Evolutionary conservation across 2,888 invertebrate species (phyloP), one percentile per base, ranked within the genome.

Genomic region (Phasia obesa): DNA sequence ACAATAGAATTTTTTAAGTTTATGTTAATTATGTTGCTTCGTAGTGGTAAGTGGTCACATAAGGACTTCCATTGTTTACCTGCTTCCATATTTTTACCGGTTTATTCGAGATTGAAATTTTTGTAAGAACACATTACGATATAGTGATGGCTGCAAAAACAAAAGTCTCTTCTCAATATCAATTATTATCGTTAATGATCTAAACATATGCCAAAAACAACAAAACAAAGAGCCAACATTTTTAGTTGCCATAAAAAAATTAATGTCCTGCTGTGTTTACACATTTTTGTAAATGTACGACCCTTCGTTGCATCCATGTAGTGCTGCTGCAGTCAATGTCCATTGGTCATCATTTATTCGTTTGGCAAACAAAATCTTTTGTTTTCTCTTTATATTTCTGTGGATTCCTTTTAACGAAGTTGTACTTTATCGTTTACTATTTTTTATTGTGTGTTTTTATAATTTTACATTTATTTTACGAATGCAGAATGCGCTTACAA

Each of bases 201-300:
- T 4, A 64, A 71, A 78, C 71, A 73, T 73, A 73, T 79, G 71
- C 71, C 79, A 65, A 59, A 67, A 55, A 17, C 9, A 51, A 49
- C 27, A 44, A 65, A 27, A 51, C 49, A 19, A 69, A 80, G 57
- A 17, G 44, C 6, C 21, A 35, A 38, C 38, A 2, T 35, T 59
- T 65, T 13, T 21, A 59, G 19, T 17, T 53, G 59, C 27, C 69
- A 25, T 62, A 67, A 60, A 76, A 75, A 77, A 73, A 71, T 67
- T 53, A 81, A 73, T 73, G 73, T 81, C 81, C 81, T 62, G 81
- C 81, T 81, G 81, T 7, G 81, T 69, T 55, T 42, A 64, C 55
- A 78, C 64, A 78, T 78, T 55, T 70, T 31, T n/a, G n/a, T 17
- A 23, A 35, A 55, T 17, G 17, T 31, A 53, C 21, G 6, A 17